Evolutionary conservation across 2,888 invertebrate genomes (phyloP), one percentile per base, ranked within the genome.

Genomic region (Reticulitermes lucifugus): DNA sequence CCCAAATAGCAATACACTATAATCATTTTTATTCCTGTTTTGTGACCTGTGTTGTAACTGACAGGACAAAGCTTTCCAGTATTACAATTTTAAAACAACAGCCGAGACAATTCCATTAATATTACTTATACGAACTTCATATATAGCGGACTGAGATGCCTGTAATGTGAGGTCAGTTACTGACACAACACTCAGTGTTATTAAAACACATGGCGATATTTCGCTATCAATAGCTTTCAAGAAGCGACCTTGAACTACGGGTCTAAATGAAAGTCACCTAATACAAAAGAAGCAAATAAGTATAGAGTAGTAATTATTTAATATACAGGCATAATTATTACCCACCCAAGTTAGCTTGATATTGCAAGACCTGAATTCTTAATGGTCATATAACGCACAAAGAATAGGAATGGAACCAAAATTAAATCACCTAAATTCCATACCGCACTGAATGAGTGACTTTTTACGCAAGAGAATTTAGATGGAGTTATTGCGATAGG

Each of bases 391-490:
- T 14, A 3, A 25, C n/a, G 14, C 70, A 70, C 70, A 25, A 70
- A 70, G 25, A n/a, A 70, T 25, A 73, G 41, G 73, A 29, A 21
- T 12, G 14, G 73, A 35, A 9, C 73, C 5, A 73, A 73, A 73
- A 73, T 73, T 73, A 73, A 73, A 41, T 73, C 6, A 41, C 73
- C 35, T 73, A 73, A 73, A 73, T 73, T 73, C 73, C 73, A 35
- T 35, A 1, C 73, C 73, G 10, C 10, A 73, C 2, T 9, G n/a
- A 65, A n/a, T 65, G 65, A 65, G 7, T 65, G 7, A 18, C 14
- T 65, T 35, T 25, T 70, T 70, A 14, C 25, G 70, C 70, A 35
- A 35, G 73, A 21, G 41, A 73, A 73, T 73, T 73, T 73, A 35
- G 41, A 73, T 41, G 12, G 41, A 73, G 41, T 73, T 73, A 41